phyloP scores from a whole-genome alignment of 2,797 vertebrate species.

The Arctocebus calabarensis region DNA sequence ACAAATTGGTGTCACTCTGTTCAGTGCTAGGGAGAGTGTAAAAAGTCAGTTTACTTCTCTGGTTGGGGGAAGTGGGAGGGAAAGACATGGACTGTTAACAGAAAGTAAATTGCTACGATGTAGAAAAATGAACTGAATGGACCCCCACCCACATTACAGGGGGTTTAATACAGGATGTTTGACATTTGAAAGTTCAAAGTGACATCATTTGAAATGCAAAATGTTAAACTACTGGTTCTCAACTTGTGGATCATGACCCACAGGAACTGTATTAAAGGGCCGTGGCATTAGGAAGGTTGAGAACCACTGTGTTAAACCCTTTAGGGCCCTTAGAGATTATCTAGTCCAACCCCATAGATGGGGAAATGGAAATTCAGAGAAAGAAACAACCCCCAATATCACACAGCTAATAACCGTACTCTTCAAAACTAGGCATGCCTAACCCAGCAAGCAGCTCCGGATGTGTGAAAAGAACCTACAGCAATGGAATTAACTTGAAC shows the following conservation, averaged over 20 bases:
- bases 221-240: background rate
- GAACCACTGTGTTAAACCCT: background rate
- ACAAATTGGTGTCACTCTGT: constrained; percentile 67
- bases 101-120: constrained; percentile 31
- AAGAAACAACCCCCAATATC: constrained; percentile 28
- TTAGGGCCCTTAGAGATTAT: background rate
- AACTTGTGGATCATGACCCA: too few relatives aligned
- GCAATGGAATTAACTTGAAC: background rate
- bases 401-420: background rate
- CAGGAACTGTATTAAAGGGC: too few relatives aligned
- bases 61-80: background rate
- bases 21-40: constrained; percentile 8
- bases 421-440: background rate
- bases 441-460: background rate
- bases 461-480: background rate
- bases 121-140: constrained; percentile 46
- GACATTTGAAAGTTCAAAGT: constrained; percentile 37
- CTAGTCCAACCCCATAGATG: background rate
- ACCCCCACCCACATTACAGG: too few relatives aligned
- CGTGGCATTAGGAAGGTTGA: too few relatives aligned
- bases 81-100: constrained; percentile 44
- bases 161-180: constrained; percentile 39
- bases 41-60: constrained; percentile 58
- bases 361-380: background rate
- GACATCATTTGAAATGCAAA: constrained; percentile 49